Evolutionary conservation across 2,797 vertebrate genomes (phyloP), one percentile per base, ranked within the genome.

Genomic region (Triplophysa yarkandensis): DNA sequence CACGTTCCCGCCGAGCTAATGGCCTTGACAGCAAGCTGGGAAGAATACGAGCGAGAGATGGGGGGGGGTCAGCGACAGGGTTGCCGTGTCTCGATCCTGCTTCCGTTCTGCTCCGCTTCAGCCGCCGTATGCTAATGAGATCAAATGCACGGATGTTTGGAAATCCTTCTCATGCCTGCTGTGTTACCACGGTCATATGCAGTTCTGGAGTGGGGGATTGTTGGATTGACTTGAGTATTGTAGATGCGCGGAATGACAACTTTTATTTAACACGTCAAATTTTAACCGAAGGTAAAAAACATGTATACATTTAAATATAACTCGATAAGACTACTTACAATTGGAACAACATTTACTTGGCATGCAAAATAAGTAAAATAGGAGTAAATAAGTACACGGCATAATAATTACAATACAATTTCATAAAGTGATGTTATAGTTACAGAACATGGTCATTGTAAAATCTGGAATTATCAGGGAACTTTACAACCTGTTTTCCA

Each of bases 1-100:
- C 95, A 97, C 84, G 91, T 89, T 93, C 92, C 91, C 74, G 83
- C 94, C 90, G 85, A 91, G 91, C 91, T 96, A 97, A 94, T 86
- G 14, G 93, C 73, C 67, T 87, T 97, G 97, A 98, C 97, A 98
- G 95, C 92, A 88, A 91, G 90, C 90, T 82, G 83, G 86, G 87
- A 82, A 84, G 66, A 39, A 58, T 5, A 21, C 13, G 68, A 21
- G 69, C 32, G 32, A 57, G 79, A 83, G 85, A 85, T 86, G 82
- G 89, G 85, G 90, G 91, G 87, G 88, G 87, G 91, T 90, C 91
- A 85, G 83, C 78, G 86, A 79, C 83, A 80, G 78, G 77, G 83
- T 85, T 85, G 83, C 84, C 75, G 73, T 50, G 28, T 54, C 87
- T 78, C 83, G 73, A 77, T 61, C 71, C 58, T 14, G 23, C 63